These are phyloP conservation scores for Lutjanus campechanus DNA, from an alignment of 2,797 vertebrate species.

Conservation along the genomic window DNA sequence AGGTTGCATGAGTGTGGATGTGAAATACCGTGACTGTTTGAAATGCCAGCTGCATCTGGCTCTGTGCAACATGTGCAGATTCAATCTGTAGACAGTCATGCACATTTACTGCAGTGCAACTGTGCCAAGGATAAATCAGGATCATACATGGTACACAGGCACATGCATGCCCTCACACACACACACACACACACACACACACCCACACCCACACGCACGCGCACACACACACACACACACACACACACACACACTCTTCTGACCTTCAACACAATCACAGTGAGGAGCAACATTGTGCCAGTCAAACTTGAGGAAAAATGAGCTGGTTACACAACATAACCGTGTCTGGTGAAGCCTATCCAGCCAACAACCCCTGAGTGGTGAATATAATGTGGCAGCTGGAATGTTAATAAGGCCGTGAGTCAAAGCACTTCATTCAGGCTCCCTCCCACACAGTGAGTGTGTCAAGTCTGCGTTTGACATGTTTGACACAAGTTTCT, in stretches of 20 bases:
- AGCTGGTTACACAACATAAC: constrained; percentile 12
- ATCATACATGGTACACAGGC: background rate
- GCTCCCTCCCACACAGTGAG: constrained; percentile 43
- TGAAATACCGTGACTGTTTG: constrained; percentile 6
- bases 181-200: no score
- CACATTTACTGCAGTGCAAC: background rate
- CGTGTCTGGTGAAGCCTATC: constrained; percentile 20
- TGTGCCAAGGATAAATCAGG: constrained; percentile 26
- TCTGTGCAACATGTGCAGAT: constrained; percentile 16
- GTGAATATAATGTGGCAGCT: constrained; percentile 55
- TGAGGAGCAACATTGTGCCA: constrained; percentile 15
- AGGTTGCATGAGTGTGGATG: constrained; percentile 22
- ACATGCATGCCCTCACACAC: background rate
- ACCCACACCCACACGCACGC: background rate
- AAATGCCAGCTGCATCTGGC: constrained; percentile 33
- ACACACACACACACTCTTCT: background rate
- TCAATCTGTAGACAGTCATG: background rate
- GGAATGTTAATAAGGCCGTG: constrained; percentile 65
- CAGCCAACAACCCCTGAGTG: background rate
- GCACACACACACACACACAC: background rate
- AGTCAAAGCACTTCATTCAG: constrained; percentile 50
- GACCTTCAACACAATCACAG: constrained; percentile 20
- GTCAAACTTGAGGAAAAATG: background rate
- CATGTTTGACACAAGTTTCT: constrained; percentile 34
- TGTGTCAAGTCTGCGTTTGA: constrained; percentile 28